Conservation (phyloP, 2,797 vertebrate species). For the Esox lucius region DNA sequence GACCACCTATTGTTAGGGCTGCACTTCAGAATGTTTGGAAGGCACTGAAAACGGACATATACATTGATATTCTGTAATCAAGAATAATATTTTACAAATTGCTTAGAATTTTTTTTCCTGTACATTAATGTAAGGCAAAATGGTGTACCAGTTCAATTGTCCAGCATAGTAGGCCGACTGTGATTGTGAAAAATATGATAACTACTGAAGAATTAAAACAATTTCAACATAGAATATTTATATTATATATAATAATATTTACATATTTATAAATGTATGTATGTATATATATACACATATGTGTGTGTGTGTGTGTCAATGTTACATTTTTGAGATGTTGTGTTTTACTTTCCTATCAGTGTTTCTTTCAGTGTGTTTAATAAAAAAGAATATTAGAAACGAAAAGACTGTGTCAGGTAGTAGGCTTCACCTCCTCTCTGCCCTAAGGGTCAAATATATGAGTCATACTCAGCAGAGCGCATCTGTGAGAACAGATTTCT, state of each 20-base stretch:
- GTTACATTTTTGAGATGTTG: too few relatives aligned
- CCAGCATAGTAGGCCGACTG: background rate
- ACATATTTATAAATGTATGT: too few relatives aligned
- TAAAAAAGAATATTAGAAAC: constrained; percentile 33
- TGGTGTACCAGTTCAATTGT: background rate
- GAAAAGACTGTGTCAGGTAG: constrained; percentile 36
- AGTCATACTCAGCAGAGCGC: constrained; percentile 54
- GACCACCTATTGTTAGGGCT: background rate
- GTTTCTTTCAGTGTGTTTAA: too few relatives aligned
- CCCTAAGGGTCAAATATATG: constrained; percentile 65
- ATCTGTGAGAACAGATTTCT: background rate
- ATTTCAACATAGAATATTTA: too few relatives aligned
- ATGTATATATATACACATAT: too few relatives aligned
- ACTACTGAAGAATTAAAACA: too few relatives aligned
- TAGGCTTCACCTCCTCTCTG: constrained; percentile 47
- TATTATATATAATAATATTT: too few relatives aligned
- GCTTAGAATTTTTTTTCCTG: background rate
- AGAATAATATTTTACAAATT: background rate
- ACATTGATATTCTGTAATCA: background rate
- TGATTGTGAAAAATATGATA: background rate
- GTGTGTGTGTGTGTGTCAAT: too few relatives aligned
- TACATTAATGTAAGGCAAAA: background rate
- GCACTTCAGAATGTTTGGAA: background rate
- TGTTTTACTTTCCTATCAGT: too few relatives aligned
- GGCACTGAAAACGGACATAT: background rate